These are phyloP conservation scores for Acanthis flammea DNA, from an alignment of 2,797 vertebrate genomes.

Conservation along the genomic window DNA sequence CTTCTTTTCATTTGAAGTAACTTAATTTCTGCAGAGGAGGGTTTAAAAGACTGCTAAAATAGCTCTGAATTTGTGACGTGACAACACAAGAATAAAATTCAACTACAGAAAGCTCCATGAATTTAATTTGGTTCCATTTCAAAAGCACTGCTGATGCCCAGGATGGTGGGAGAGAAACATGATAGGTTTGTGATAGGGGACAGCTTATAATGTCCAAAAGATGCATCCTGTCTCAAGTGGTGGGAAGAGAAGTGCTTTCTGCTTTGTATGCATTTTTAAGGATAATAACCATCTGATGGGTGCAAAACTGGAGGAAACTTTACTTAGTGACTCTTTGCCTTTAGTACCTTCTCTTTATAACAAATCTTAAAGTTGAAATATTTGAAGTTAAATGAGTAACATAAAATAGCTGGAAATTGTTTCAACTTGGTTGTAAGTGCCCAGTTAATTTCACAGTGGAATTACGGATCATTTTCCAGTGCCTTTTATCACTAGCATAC, in stretches of 20 bases:
- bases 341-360: neutral
- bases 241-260: neutral
- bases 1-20: neutral
- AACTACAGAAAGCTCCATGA: neutral
- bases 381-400: constrained; percentile 7
- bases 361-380: neutral
- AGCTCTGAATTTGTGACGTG: neutral
- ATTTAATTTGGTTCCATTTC: neutral
- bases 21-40: neutral
- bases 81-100: neutral
- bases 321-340: neutral
- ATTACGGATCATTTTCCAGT: neutral
- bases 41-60: neutral
- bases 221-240: neutral
- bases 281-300: constrained; percentile 4
- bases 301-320: constrained; percentile 8
- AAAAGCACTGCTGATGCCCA: neutral
- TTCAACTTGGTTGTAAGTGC: neutral
- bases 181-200: neutral
- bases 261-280: neutral
- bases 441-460: constrained; percentile 30
- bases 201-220: neutral
- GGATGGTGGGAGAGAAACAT: neutral
- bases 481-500: constrained; percentile 6
- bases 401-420: constrained; percentile 36